phyloP scores from a whole-genome alignment of 2,113 vertebrate genomes.

The Nycticebus coucang region DNA sequence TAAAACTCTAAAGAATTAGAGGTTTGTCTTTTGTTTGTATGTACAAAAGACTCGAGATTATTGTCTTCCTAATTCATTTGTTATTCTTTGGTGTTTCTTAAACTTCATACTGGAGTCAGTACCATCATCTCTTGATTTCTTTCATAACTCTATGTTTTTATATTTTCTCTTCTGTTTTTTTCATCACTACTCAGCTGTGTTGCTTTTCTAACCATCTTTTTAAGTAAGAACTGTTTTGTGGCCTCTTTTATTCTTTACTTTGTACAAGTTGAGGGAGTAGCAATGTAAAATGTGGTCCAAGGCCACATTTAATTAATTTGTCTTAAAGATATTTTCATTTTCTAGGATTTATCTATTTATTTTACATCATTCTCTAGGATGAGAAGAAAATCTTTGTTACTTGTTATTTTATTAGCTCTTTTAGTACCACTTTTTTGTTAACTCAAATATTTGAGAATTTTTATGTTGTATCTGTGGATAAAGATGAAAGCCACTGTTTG shows the following conservation, averaged over 20 bases:
- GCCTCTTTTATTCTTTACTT: not conserved
- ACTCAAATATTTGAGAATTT: slow-evolving; percentile 34
- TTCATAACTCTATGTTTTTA: not conserved
- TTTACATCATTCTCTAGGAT: not conserved
- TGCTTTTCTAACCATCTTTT: not conserved
- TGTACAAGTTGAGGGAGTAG: not conserved
- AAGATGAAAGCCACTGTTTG: slow-evolving; percentile 30
- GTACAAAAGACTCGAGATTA: not conserved
- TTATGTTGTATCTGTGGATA: not conserved
- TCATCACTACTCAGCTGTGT: not conserved
- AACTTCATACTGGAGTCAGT: not conserved
- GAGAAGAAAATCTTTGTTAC: not conserved
- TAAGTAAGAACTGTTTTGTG: not conserved
- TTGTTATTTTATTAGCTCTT: slow-evolving; percentile 27
- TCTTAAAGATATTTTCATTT: not conserved
- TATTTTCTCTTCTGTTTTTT: not conserved
- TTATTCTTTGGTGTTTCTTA: slow-evolving; percentile 6
- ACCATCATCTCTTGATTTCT: not conserved
- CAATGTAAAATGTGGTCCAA: not conserved
- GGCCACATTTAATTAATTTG: not conserved
- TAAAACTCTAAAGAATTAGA: slow-evolving; percentile 18
- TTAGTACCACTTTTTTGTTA: not conserved
- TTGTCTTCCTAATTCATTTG: not conserved
- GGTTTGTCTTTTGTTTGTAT: slow-evolving; percentile 4
- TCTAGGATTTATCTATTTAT: not conserved